Evolutionary conservation across 2,888 invertebrate genomes (phyloP), one percentile per base, ranked within the genome.

Genomic region (Luperina nickerlii): DNA sequence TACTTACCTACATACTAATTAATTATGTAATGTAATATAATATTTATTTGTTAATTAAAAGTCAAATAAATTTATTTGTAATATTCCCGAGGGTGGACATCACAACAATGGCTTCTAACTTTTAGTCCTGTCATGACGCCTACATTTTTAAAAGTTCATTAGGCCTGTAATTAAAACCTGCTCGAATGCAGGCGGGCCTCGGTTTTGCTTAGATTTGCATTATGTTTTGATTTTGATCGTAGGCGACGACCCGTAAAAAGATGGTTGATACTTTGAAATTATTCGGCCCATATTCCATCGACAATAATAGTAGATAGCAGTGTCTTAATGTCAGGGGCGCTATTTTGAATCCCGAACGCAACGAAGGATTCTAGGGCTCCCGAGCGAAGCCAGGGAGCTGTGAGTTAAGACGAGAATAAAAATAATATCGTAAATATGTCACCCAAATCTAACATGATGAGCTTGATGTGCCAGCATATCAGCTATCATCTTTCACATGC

Each of bases 51-150:
- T 9, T 57, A 57, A n/a, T n/a, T 57, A 57, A 57, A 57, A 57
- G 4, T 4, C 18, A 65, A 38, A 71, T 42, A 66, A 57, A 85
- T 80, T 73, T 57, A 60, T 75, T 48, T 18, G 15, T 68, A 2
- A 68, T 45, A 48, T 74, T 42, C 38, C 38, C 24, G 63, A 42
- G 74, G 82, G 82, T 85, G 71, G 82, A 74, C 76, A 68, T 38
- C 15, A 48, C 2, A 69, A 85, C 69, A 80, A 81, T 70, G 85
- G 42, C 45, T 7, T 5, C 45, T 60, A 54, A 66, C 45, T 66
- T 76, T 85, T 68, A 15, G 65, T 20, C 66, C 45, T 32, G 57
- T 81, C 86, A 74, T n/a, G 32, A 63, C 85, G 85, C 83, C 83
- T 76, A 81, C 85, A 24, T 13, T 8, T 76, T 65, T 18, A 74